Evolutionary conservation across 2,113 vertebrate species (phyloP).

Genomic region (Zapus hudsonius): DNA sequence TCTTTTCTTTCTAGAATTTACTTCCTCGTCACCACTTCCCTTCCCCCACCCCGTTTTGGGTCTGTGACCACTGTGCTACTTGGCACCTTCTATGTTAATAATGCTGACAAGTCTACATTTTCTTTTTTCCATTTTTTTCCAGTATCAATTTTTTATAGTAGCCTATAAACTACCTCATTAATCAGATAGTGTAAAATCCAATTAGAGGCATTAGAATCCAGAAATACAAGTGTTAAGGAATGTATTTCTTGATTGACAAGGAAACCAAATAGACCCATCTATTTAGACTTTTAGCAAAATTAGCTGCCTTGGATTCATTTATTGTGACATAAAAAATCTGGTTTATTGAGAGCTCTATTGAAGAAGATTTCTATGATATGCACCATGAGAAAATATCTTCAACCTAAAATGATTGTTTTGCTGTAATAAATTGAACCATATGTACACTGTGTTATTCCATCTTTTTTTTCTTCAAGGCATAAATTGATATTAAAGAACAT

Average conservation of each 20-base stretch:
- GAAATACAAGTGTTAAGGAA: slow-evolving; percentile 91
- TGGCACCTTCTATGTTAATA: slow-evolving; percentile 79
- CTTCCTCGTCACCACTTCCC: not conserved
- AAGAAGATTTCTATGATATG: slow-evolving; percentile 91
- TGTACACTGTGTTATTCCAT: slow-evolving; percentile 92
- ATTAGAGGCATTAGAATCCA: slow-evolving; percentile 90
- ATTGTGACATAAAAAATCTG: slow-evolving; percentile 93
- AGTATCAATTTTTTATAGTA: slow-evolving; percentile 84
- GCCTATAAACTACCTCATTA: slow-evolving; percentile 88
- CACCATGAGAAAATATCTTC: slow-evolving; percentile 92
- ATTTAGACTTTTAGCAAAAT: slow-evolving; percentile 92
- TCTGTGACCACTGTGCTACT: slow-evolving; percentile 76
- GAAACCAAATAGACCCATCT: slow-evolving; percentile 90
- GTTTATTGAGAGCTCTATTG: slow-evolving; percentile 91
- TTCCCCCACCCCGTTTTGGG: not conserved
- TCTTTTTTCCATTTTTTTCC: slow-evolving; percentile 83
- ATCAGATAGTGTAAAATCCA: slow-evolving; percentile 91
- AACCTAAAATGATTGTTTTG: slow-evolving; percentile 92
- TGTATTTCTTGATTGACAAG: slow-evolving; percentile 92
- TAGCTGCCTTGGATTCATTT: slow-evolving; percentile 92
- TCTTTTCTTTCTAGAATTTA: not conserved
- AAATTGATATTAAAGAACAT: slow-evolving; percentile 93
- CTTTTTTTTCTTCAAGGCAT: slow-evolving; percentile 91
- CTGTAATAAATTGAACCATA: slow-evolving; percentile 93
- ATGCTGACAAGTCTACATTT: slow-evolving; percentile 84